These are phyloP conservation scores for Toxostoma redivivum DNA, from an alignment of 2,113 vertebrate species.

Conservation along the genomic window DNA sequence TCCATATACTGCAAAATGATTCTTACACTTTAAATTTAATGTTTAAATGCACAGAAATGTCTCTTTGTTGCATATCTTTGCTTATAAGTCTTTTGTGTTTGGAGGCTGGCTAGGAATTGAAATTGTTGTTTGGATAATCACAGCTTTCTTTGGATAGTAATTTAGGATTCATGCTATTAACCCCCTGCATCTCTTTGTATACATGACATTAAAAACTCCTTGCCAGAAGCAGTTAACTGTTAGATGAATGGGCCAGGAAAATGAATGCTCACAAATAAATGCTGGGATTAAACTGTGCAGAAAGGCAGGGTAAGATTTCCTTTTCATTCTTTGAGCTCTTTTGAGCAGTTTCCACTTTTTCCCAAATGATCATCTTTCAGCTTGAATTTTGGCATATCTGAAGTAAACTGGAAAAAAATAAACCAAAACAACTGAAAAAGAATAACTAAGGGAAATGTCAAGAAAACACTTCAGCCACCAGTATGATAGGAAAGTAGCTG, in stretches of 20 bases:
- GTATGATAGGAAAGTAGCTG: background rate
- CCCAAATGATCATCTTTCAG: background rate
- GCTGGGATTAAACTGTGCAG: background rate
- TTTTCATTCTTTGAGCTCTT: background rate
- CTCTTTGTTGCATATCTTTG: background rate
- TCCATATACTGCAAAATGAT: background rate
- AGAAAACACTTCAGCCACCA: background rate
- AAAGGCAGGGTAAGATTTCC: background rate
- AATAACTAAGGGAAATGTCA: background rate
- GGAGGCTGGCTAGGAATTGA: conserved; percentile 4
- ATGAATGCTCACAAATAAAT: background rate
- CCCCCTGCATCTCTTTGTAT: conserved; percentile 1
- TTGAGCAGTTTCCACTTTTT: background rate
- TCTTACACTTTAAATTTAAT: conserved; percentile 8
- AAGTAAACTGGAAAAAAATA: background rate
- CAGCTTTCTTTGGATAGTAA: background rate
- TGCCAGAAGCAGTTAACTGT: conserved; percentile 1
- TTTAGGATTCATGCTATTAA: conserved; percentile 42
- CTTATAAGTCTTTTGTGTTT: conserved; percentile 46
- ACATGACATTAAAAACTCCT: background rate
- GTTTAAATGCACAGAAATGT: conserved; percentile 26
- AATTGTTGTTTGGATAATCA: conserved; percentile 25
- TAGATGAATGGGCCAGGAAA: background rate
- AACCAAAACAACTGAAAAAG: background rate
- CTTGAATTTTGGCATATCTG: background rate